phyloP scores from a whole-genome alignment of 2,888 invertebrate genomes.

The Actias luna region DNA sequence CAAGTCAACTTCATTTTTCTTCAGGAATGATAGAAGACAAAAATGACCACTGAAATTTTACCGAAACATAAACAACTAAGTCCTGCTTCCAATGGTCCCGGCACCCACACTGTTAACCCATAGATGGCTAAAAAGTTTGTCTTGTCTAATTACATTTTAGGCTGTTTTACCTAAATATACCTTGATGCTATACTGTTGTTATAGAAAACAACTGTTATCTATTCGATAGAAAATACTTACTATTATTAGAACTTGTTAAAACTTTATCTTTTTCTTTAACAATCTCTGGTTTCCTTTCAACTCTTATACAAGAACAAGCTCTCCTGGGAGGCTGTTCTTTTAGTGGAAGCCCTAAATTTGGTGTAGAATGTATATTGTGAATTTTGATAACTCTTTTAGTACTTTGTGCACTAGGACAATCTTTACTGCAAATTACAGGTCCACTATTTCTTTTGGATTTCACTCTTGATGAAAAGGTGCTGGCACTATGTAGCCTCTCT shows the following conservation, averaged over 20 bases:
- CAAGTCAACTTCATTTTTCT: too few species aligned
- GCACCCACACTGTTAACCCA: too few species aligned
- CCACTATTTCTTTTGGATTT: slow-evolving; percentile 53
- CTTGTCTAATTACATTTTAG: too few species aligned
- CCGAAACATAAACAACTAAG: too few species aligned
- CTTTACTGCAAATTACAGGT: slow-evolving; percentile 47
- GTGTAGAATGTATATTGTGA: slow-evolving; percentile 59
- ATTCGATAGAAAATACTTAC: slow-evolving; percentile 45
- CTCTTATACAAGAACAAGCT: slow-evolving; percentile 64
- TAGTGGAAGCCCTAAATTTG: slow-evolving; percentile 46
- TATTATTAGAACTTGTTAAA: slow-evolving; percentile 46
- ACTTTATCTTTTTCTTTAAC: slow-evolving; percentile 38
- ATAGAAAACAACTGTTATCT: too few species aligned
- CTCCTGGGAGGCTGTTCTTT: slow-evolving; percentile 48
- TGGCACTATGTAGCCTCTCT: slow-evolving; percentile 72
- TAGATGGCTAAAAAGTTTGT: too few species aligned
- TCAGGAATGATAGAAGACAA: too few species aligned
- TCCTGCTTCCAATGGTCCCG: too few species aligned
- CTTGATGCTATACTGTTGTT: too few species aligned
- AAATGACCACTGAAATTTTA: too few species aligned
- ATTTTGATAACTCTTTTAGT: slow-evolving; percentile 23
- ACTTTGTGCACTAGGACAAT: slow-evolving; percentile 40
- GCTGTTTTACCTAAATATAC: too few species aligned
- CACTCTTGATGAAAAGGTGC: slow-evolving; percentile 70
- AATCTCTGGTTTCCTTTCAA: slow-evolving; percentile 52